A percentile compares a stretch with the other conserved stretches of the same genome.
Conservation (phyloP, 2,888 invertebrate genomes). For the Oxystoma pomonae region DNA sequence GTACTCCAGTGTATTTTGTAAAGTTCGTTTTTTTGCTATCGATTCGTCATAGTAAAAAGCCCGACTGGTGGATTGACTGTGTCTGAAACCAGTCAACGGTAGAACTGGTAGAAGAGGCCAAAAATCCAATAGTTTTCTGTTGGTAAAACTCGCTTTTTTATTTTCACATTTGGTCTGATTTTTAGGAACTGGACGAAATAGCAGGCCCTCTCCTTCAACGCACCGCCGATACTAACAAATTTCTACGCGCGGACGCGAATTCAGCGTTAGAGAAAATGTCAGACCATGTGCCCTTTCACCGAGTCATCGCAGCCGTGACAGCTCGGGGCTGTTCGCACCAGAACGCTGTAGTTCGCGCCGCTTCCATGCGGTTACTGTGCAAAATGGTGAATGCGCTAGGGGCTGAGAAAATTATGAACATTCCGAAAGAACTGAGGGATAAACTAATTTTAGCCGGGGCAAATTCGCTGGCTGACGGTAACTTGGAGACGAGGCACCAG, state of each 20-base stretch:
- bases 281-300: constrained; percentile 65
- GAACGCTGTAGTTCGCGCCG: constrained; percentile 81
- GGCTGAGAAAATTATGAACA: constrained; percentile 64
- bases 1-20: too few relatives aligned
- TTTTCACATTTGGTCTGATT: too few relatives aligned
- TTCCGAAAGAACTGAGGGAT: constrained; percentile 74
- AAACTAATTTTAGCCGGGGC: constrained; percentile 73
- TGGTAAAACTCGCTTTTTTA: too few relatives aligned
- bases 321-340: constrained; percentile 74
- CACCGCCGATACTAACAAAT: constrained; percentile 90
- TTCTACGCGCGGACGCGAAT: constrained; percentile 85
- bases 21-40: too few relatives aligned
- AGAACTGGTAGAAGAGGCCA: too few relatives aligned
- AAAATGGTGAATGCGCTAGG: constrained; percentile 71
- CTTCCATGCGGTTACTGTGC: constrained; percentile 70
- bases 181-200: constrained; percentile 80
- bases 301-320: constrained; percentile 63
- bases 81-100: too few relatives aligned
- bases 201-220: constrained; percentile 77
- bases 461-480: constrained; percentile 80
- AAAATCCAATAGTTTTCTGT: too few relatives aligned
- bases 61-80: too few relatives aligned
- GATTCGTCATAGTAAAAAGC: too few relatives aligned
- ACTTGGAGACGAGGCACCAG: constrained; percentile 74
- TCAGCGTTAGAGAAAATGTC: constrained; percentile 79